Evolutionary conservation across 2,113 vertebrate genomes (phyloP).

Genomic region (Osmerus mordax): DNA sequence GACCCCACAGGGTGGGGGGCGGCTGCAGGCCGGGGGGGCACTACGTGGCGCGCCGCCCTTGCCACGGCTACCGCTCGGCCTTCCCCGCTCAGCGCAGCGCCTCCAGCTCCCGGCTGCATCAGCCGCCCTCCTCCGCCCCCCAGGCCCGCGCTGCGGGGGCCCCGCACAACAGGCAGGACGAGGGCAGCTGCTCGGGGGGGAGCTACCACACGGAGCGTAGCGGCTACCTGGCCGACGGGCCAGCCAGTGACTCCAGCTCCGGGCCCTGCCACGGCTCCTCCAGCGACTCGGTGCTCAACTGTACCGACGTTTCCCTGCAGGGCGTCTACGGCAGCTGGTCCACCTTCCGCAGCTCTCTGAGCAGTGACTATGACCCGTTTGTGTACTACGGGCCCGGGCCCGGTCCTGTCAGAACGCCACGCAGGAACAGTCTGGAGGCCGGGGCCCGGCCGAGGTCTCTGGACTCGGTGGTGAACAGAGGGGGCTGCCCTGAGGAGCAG

Average conservation of each 20-base stretch:
- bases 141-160: conserved; percentile 30
- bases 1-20: conserved; percentile 62
- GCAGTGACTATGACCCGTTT: conserved; percentile 92
- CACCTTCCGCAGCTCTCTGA: conserved; percentile 94
- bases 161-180: conserved; percentile 71
- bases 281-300: conserved; percentile 94
- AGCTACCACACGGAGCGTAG: conserved; percentile 91
- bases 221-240: conserved; percentile 90
- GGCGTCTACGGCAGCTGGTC: conserved; percentile 95
- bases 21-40: conserved; percentile 60
- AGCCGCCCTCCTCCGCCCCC: conserved; percentile 28
- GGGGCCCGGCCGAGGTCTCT: conserved; percentile 77
- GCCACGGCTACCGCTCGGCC: conserved; percentile 65
- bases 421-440: conserved; percentile 52
- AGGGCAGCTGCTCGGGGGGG: conserved; percentile 86
- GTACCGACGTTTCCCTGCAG: conserved; percentile 90
- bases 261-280: conserved; percentile 95
- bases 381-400: conserved; percentile 78
- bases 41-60: conserved; percentile 66
- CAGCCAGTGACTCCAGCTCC: conserved; percentile 93
- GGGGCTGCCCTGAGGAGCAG: conserved; percentile 66
- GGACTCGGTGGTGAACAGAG: conserved; percentile 78
- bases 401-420: conserved; percentile 45
- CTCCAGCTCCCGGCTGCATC: conserved; percentile 68
- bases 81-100: conserved; percentile 64